phyloP scores from a whole-genome alignment of 1,140 invertebrate species.

The Diorhabda sublineata region DNA sequence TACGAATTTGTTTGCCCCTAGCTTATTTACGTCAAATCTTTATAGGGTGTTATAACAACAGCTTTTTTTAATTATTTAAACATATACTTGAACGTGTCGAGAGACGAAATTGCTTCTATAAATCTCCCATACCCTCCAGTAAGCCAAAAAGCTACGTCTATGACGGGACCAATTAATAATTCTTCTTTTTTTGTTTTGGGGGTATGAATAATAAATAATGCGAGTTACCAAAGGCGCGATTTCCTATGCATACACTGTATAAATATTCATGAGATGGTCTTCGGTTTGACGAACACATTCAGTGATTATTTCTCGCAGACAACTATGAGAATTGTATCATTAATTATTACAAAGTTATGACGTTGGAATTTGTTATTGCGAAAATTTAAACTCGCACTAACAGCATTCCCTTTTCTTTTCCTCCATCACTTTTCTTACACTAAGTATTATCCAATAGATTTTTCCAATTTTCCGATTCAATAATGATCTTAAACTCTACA shows the following conservation, averaged over 20 bases:
- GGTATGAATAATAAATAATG: slow-evolving; percentile 34
- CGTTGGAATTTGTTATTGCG: not conserved
- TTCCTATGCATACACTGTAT: slow-evolving; percentile 35
- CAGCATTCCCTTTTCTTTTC: not conserved
- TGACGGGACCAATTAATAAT: slow-evolving; percentile 28
- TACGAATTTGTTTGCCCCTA: too few species aligned
- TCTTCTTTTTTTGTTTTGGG: slow-evolving; percentile 25
- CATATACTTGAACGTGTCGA: not conserved
- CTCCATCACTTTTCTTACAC: slow-evolving; percentile 6
- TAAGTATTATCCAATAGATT: slow-evolving; percentile 8
- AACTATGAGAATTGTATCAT: slow-evolving; percentile 25
- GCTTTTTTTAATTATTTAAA: too few species aligned
- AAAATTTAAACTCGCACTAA: not conserved
- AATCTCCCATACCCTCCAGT: not conserved
- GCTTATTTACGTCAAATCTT: too few species aligned
- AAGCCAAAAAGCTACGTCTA: slow-evolving; percentile 7
- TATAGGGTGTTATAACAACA: too few species aligned
- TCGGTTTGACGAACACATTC: slow-evolving; percentile 35
- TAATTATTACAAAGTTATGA: slow-evolving; percentile 4
- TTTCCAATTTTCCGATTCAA: slow-evolving; percentile 16
- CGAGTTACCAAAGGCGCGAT: slow-evolving; percentile 34
- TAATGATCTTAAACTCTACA: slow-evolving; percentile 26
- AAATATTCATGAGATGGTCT: slow-evolving; percentile 36
- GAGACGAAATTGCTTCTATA: slow-evolving; percentile 1
- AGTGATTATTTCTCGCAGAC: slow-evolving; percentile 35